Evolutionary conservation across 2,888 invertebrate genomes (phyloP).

Genomic region (Ormyrus labotus): DNA sequence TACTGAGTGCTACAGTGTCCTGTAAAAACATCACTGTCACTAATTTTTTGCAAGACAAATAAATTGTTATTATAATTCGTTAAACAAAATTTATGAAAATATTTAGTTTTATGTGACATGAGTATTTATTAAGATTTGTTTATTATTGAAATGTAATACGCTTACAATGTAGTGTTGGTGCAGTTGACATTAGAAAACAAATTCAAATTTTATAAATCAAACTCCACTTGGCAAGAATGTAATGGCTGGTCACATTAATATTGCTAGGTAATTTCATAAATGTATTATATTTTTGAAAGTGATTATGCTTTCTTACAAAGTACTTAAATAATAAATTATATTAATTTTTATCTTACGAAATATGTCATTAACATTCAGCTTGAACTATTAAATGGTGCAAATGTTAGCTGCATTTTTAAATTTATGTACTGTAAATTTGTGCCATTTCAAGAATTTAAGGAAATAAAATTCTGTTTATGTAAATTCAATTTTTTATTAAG

Average conservation of each 20-base stretch:
- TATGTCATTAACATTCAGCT: slow-evolving; percentile 23
- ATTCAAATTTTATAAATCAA: slow-evolving; percentile 10
- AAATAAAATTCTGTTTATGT: slow-evolving; percentile 52
- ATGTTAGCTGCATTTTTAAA: slow-evolving; percentile 44
- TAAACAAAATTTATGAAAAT: slow-evolving; percentile 40
- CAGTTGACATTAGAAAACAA: slow-evolving; percentile 24
- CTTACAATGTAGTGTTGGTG: slow-evolving; percentile 29
- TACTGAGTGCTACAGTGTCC: slow-evolving; percentile 9
- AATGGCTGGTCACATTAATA: slow-evolving; percentile 51
- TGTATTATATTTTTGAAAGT: slow-evolving; percentile 34
- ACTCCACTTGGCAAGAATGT: slow-evolving; percentile 43
- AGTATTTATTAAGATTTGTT: slow-evolving; percentile 48
- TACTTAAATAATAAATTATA: slow-evolving; percentile 57
- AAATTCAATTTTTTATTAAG: slow-evolving; percentile 51
- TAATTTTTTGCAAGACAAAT: slow-evolving; percentile 47
- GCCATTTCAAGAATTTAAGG: slow-evolving; percentile 62
- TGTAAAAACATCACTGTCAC: slow-evolving; percentile 43
- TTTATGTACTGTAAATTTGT: slow-evolving; percentile 58
- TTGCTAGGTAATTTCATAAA: slow-evolving; percentile 42
- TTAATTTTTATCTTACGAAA: slow-evolving; percentile 53
- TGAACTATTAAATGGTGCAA: slow-evolving; percentile 46
- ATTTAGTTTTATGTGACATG: slow-evolving; percentile 48
- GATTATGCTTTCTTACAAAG: slow-evolving; percentile 41
- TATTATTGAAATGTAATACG: slow-evolving; percentile 40
- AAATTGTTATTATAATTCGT: slow-evolving; percentile 54